A percentile compares a stretch with the other conserved stretches of the same genome.
phyloP scores from a whole-genome alignment of 2,888 invertebrate genomes.

The Heteropelma amictum region DNA sequence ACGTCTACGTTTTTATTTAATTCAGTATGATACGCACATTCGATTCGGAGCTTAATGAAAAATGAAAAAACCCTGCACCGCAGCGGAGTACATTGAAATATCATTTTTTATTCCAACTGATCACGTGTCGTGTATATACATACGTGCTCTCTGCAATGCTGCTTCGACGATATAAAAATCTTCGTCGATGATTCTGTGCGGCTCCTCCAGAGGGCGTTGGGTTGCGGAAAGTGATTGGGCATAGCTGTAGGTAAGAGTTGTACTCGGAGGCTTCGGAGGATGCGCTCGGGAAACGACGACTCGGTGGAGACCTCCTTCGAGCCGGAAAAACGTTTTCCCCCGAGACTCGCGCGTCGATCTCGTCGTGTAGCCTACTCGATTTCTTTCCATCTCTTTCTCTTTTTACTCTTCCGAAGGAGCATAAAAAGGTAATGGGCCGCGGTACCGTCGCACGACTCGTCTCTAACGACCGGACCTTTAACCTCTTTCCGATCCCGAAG shows the following conservation, averaged over 20 bases:
- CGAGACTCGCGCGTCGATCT: constrained; percentile 49
- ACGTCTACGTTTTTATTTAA: not conserved
- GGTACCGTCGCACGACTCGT: constrained; percentile 58
- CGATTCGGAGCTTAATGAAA: too few species aligned
- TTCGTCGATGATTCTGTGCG: not conserved
- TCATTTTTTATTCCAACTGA: too few species aligned
- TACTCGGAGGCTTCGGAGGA: constrained; percentile 30
- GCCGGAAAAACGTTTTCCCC: constrained; percentile 59
- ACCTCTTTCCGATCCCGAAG: constrained; percentile 57
- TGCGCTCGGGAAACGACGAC: constrained; percentile 53
- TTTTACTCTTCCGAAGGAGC: constrained; percentile 42
- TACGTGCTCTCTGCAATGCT: not conserved
- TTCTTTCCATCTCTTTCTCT: constrained; percentile 33
- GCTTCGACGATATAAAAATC: not conserved
- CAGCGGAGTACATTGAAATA: too few species aligned
- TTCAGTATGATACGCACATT: not conserved
- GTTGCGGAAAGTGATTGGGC: constrained; percentile 25
- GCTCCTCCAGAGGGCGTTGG: not conserved
- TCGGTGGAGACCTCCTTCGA: constrained; percentile 55
- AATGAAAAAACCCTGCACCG: too few species aligned
- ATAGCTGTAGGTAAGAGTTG: constrained; percentile 20
- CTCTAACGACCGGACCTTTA: constrained; percentile 59
- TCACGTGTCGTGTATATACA: not conserved
- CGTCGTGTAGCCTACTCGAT: constrained; percentile 55
- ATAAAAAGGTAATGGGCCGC: constrained; percentile 58